Percentiles rank a stretch among this genome's conserved stretches.
These are phyloP conservation scores for Dynastes tityus DNA, from an alignment of 2,888 invertebrate species.

Conservation along the genomic window DNA sequence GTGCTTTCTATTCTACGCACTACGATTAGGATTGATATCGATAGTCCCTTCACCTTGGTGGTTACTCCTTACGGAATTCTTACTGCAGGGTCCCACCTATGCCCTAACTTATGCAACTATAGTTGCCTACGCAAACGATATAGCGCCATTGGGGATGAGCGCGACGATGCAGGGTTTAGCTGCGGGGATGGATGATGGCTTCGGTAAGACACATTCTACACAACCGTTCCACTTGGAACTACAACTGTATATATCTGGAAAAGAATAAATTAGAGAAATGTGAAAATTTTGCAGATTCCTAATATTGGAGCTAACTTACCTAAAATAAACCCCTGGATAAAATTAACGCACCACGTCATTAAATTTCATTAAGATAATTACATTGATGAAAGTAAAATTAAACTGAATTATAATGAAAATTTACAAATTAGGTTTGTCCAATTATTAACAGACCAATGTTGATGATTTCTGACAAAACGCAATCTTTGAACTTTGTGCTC, in stretches of 20 bases:
- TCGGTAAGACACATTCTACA: slow-evolving; percentile 72
- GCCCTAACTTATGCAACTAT: slow-evolving; percentile 89
- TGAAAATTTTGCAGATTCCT: no score
- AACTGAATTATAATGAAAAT: no score
- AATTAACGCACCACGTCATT: no score
- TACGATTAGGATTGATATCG: slow-evolving; percentile 84
- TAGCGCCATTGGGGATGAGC: slow-evolving; percentile 78
- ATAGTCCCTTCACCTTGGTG: slow-evolving; percentile 87
- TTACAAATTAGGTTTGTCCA: no score
- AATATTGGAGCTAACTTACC: no score
- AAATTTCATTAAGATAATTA: no score
- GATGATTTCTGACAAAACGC: no score
- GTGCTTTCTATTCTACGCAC: slow-evolving; percentile 83
- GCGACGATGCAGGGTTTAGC: slow-evolving; percentile 87
- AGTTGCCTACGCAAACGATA: slow-evolving; percentile 76
- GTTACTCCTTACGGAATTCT: slow-evolving; percentile 83
- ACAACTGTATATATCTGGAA: slow-evolving; percentile 38
- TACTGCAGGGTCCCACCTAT: slow-evolving; percentile 90
- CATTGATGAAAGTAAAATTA: no score
- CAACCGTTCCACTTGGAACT: no score
- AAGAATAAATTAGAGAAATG: neutral
- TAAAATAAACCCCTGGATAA: no score
- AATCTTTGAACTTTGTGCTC: no score
- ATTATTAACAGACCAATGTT: no score
- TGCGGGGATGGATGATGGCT: slow-evolving; percentile 87